Conservation (phyloP, 2,888 invertebrate genomes). For the Caenorhabditis parvicauda region DNA sequence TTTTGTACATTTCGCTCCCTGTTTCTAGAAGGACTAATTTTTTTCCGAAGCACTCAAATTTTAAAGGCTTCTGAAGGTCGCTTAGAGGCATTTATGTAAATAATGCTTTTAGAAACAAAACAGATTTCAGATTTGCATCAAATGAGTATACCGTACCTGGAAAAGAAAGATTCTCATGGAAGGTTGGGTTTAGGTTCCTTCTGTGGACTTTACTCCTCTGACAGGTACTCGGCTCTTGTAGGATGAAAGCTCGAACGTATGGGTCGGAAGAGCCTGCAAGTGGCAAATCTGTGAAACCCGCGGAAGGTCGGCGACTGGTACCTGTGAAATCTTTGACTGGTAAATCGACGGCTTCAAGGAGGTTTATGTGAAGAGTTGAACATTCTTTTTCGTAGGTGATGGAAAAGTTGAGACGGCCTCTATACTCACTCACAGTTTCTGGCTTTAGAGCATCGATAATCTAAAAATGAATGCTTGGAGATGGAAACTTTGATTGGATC, state of each 20-base stretch:
- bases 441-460: conserved; percentile 56
- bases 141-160: conserved; percentile 40
- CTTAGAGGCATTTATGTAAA: no score
- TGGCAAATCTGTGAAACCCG: no score
- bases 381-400: conserved; percentile 50
- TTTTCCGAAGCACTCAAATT: no score
- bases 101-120: no score
- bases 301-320: conserved; percentile 2
- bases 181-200: conserved; percentile 55
- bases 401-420: conserved; percentile 58
- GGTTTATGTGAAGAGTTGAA: conserved; percentile 46
- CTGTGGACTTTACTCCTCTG: conserved; percentile 50
- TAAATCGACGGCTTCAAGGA: conserved; percentile 58
- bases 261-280: conserved; percentile 53
- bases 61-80: no score
- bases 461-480: conserved; percentile 7
- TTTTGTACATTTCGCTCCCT: no score
- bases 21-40: no score
- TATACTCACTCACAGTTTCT: conserved; percentile 49
- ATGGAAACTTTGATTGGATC: no score
- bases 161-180: conserved; percentile 53
- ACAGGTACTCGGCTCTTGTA: conserved; percentile 43
- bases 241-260: conserved; percentile 54
- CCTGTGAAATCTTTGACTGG: conserved; percentile 58
- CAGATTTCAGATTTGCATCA: no score